Evolutionary conservation across 2,113 vertebrate species (phyloP), one percentile per base, ranked within the genome.

Genomic region (Sterna hirundo): DNA sequence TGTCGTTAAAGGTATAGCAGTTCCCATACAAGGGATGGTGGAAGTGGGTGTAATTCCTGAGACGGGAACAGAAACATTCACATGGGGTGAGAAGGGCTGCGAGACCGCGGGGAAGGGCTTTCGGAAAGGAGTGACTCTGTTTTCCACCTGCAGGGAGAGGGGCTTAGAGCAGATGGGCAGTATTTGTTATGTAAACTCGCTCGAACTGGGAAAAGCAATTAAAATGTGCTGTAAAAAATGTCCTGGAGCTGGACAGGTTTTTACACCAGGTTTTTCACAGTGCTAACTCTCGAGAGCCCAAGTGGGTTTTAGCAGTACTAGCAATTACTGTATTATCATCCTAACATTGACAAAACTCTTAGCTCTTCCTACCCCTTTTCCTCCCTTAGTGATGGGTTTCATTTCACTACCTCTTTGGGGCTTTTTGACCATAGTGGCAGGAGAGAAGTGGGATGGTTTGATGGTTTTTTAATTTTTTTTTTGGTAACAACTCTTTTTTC

Each of bases 1-100:
- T 98, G 86, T 97, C 96, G 4, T 98, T 98, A 93, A 99, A 98
- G 19, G 98, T 99, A 34, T 99, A 99, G 97, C 98, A 99, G 91
- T 98, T 98, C 46, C 98, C 98, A 18, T 98, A 98, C 64, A 98
- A 90, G 0, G 98, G 98, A 57, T 99, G 98, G 92, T 99, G 98
- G 92, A 98, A 98, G 51, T 97, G 98, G 22, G 98, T 98, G 1
- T 98, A 98, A 94, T 98, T 98, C 97, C 98, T 98, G 90, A 65
- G 51, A 80, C 6, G 88, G 26, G 57, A 71, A 94, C 20, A 94
- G 36, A 92, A 92, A 38, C 32, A 32, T 89, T 57, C 21, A 49
- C 9, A 26, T 1, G 2, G 69, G 29, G 34, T 83, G n/a, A 49
- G 36, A 18, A 75, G 42, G 20, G 44, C 38, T 83, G n/a, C 0